phyloP scores from a whole-genome alignment of 2,113 vertebrate species.

The Psammodynastes pulverulentus region DNA sequence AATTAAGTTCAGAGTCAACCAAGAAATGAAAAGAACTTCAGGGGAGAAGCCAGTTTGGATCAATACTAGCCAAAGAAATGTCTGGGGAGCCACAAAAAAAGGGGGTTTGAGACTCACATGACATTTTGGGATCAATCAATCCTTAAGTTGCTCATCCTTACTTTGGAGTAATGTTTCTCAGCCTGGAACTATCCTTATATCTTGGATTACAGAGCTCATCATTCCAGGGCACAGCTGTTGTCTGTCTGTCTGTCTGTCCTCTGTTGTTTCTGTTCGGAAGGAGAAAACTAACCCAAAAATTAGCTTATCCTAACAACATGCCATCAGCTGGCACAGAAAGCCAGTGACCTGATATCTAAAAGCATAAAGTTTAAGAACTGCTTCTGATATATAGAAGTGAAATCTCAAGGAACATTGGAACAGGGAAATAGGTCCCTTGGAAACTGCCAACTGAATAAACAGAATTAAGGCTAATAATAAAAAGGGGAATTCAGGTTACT shows the following conservation, averaged over 20 bases:
- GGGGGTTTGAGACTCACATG: neutral
- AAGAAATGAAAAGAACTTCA: neutral
- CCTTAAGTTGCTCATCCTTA: neutral
- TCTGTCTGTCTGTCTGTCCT: neutral
- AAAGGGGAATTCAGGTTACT: neutral
- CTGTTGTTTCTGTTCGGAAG: neutral
- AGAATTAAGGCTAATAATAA: neutral
- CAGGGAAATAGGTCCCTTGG: neutral
- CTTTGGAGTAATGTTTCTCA: neutral
- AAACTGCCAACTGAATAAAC: neutral
- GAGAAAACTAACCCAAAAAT: neutral
- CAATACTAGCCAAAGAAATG: neutral
- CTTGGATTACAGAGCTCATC: neutral
- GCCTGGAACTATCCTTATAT: neutral
- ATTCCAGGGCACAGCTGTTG: neutral
- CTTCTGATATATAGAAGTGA: neutral
- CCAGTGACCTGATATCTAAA: neutral
- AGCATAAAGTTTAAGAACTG: neutral
- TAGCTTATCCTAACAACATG: neutral
- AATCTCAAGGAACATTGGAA: neutral
- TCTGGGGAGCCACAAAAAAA: neutral
- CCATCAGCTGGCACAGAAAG: neutral
- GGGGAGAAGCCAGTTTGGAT: neutral
- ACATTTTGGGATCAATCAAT: neutral
- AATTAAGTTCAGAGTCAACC: neutral